Evolutionary conservation across 2,888 invertebrate genomes (phyloP).

Genomic region (Apeira syringaria): DNA sequence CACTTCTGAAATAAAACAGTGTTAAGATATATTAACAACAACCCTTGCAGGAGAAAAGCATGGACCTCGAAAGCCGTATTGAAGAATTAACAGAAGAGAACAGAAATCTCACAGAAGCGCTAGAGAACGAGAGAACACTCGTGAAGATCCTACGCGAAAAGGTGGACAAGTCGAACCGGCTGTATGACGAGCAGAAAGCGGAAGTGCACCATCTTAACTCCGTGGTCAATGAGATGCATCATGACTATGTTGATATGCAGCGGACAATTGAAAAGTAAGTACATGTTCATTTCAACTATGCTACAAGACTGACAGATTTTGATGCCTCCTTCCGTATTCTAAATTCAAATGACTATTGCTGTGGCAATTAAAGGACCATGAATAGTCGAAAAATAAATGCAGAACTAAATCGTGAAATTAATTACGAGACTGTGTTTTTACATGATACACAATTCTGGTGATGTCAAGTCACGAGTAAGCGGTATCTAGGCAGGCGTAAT

Average conservation of each 20-base stretch:
- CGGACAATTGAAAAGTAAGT: constrained; percentile 73
- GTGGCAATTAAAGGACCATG: too few species aligned
- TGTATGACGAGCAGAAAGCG: constrained; percentile 77
- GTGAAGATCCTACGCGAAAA: constrained; percentile 76
- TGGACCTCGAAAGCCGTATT: constrained; percentile 69
- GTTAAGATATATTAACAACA: constrained; percentile 1
- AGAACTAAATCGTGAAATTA: too few species aligned
- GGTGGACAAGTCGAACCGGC: constrained; percentile 72
- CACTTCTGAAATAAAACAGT: too few species aligned
- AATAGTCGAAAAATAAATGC: too few species aligned
- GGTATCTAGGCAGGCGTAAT: too few species aligned
- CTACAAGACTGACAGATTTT: too few species aligned
- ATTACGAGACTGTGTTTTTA: too few species aligned
- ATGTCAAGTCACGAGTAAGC: too few species aligned
- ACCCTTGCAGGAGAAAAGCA: constrained; percentile 62
- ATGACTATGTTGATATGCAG: constrained; percentile 67
- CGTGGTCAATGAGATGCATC: constrained; percentile 69
- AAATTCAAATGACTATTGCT: too few species aligned
- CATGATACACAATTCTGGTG: too few species aligned
- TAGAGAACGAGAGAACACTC: constrained; percentile 81
- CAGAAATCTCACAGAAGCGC: constrained; percentile 68
- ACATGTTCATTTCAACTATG: too few species aligned
- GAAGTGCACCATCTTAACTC: constrained; percentile 72
- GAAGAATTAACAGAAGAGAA: constrained; percentile 76
- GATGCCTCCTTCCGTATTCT: too few species aligned